Percentiles rank a stretch among this genome's conserved stretches.
Evolutionary conservation across 1,140 invertebrate species (phyloP).

Genomic region (Neotoxoptera formosana): DNA sequence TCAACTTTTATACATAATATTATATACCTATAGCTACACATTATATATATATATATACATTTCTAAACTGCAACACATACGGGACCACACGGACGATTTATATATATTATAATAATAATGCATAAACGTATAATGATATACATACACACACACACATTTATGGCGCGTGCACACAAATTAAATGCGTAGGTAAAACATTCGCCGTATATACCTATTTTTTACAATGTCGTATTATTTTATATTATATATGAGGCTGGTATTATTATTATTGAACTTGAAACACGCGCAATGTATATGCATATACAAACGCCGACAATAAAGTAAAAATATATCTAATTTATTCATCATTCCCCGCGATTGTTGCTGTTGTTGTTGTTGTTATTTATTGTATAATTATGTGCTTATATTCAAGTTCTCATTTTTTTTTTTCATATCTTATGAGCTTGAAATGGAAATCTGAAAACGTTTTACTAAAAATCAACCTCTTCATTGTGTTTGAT

Average conservation of each 20-base stretch:
- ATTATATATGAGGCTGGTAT: neutral
- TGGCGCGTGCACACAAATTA: neutral
- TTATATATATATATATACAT: neutral
- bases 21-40: neutral
- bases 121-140: neutral
- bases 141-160: neutral
- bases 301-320: neutral
- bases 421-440: no score
- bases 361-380: conserved; percentile 16
- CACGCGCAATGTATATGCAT: neutral
- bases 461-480: neutral
- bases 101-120: neutral
- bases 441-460: neutral
- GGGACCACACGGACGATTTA: conserved; percentile 12
- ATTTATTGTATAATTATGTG: neutral
- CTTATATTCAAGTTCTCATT: no score
- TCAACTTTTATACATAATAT: neutral
- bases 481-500: neutral
- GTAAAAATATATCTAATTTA: neutral
- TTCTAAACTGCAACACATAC: neutral
- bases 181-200: neutral
- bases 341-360: neutral
- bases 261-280: neutral
- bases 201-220: neutral
- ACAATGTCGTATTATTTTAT: neutral